Percentiles rank a stretch among this genome's conserved stretches.
Conservation (phyloP, 2,797 vertebrate genomes). For the Choloepus didactylus region DNA sequence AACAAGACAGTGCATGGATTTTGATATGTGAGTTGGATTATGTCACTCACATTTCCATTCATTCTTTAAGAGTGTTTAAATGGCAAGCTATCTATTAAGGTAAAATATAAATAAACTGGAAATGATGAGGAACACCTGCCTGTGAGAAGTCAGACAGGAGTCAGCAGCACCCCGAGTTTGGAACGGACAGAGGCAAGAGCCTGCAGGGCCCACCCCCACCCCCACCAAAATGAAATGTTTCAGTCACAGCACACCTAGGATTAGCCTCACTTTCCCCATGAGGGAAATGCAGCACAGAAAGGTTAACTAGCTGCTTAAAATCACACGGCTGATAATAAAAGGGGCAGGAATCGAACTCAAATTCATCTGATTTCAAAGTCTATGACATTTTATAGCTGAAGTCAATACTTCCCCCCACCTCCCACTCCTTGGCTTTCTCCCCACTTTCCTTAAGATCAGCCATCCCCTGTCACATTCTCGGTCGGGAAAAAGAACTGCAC, state of each 20-base stretch:
- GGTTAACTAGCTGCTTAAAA: background rate
- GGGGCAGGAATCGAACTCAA: conserved; percentile 1
- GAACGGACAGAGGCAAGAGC: background rate
- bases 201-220: too few species aligned
- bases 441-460: background rate
- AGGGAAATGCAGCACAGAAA: background rate
- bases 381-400: background rate
- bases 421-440: background rate
- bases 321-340: background rate
- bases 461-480: background rate
- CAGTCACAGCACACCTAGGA: background rate
- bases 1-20: conserved; percentile 45
- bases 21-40: background rate
- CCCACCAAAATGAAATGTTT: background rate
- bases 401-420: background rate
- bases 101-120: conserved; percentile 43
- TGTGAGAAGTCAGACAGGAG: background rate
- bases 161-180: background rate
- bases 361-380: conserved; percentile 33
- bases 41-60: background rate
- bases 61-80: background rate
- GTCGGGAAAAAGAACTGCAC: background rate
- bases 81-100: background rate
- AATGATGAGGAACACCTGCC: background rate
- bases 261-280: background rate